phyloP scores from a whole-genome alignment of 1,140 invertebrate genomes.

The Vanessa tameamea region DNA sequence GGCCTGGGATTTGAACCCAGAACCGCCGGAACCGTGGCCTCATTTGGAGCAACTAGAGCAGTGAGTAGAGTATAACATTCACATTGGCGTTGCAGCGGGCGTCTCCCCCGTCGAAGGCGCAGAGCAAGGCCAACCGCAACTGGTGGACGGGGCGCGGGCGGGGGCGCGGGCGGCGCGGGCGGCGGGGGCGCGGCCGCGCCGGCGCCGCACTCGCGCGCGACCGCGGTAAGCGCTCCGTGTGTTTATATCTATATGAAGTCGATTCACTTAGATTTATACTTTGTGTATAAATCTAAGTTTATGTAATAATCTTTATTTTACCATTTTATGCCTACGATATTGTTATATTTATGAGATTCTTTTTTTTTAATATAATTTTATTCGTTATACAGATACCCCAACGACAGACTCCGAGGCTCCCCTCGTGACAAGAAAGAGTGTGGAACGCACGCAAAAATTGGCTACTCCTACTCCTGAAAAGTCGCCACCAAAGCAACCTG shows the following conservation, averaged over 20 bases:
- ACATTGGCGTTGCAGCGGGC: background rate
- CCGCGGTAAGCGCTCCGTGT: slow-evolving; percentile 20
- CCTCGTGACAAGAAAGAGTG: slow-evolving; percentile 39
- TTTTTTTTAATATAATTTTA: too few relatives aligned
- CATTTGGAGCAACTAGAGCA: too few relatives aligned
- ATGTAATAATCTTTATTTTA: too few relatives aligned
- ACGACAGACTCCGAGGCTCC: slow-evolving; percentile 68
- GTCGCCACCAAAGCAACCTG: slow-evolving; percentile 55
- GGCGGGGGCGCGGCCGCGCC: slow-evolving; percentile 44
- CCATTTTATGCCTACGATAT: too few relatives aligned
- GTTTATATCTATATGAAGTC: slow-evolving; percentile 19
- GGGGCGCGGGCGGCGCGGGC: slow-evolving; percentile 50
- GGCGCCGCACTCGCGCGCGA: slow-evolving; percentile 12
- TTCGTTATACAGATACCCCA: slow-evolving; percentile 50
- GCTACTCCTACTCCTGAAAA: slow-evolving; percentile 68
- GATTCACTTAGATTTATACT: too few relatives aligned
- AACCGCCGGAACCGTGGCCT: too few relatives aligned
- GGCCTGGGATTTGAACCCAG: too few relatives aligned
- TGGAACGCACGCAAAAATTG: slow-evolving; percentile 64
- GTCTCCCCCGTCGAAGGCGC: slow-evolving; percentile 19
- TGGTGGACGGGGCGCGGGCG: slow-evolving; percentile 52
- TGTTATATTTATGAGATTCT: too few relatives aligned
- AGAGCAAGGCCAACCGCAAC: slow-evolving; percentile 40
- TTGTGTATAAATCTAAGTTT: too few relatives aligned
- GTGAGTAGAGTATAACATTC: too few relatives aligned